Evolutionary conservation across 2,113 vertebrate species (phyloP).

Genomic region (Elanoides forficatus): DNA sequence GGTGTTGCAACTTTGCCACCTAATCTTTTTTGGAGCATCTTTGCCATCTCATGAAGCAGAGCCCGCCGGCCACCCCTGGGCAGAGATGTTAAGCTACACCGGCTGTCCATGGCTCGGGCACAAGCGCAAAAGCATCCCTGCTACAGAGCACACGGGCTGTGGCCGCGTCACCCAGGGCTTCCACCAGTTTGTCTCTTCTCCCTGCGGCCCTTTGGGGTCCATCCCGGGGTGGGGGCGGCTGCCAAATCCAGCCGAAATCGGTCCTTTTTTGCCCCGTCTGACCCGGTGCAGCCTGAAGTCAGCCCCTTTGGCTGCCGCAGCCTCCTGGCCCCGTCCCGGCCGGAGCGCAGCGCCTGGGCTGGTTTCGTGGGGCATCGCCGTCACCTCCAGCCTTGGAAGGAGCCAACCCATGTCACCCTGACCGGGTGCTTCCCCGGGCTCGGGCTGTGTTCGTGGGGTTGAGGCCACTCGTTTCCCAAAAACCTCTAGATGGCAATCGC

Average conservation of each 20-base stretch:
- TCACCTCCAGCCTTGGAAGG: not conserved
- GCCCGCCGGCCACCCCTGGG: not conserved
- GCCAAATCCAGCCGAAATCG: not conserved
- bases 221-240: not conserved
- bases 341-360: accelerated
- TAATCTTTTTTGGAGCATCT: not conserved
- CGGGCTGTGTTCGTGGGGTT: accelerated
- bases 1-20: not conserved
- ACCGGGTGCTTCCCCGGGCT: accelerated
- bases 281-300: not conserved
- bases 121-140: not conserved
- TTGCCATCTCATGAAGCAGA: not conserved
- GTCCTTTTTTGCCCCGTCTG: accelerated
- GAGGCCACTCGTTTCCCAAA: not conserved
- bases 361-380: accelerated
- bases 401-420: accelerated
- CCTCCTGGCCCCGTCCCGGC: not conserved
- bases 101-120: accelerated
- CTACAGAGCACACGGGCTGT: not conserved
- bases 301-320: accelerated
- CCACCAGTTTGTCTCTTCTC: accelerated
- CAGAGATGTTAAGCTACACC: accelerated
- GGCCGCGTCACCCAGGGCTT: accelerated
- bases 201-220: not conserved
- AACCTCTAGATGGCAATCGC: conserved; percentile 52